A percentile compares a stretch with the other conserved stretches of the same genome.
Evolutionary conservation across 2,888 invertebrate species (phyloP).

Genomic region (Schizaphis graminum): DNA sequence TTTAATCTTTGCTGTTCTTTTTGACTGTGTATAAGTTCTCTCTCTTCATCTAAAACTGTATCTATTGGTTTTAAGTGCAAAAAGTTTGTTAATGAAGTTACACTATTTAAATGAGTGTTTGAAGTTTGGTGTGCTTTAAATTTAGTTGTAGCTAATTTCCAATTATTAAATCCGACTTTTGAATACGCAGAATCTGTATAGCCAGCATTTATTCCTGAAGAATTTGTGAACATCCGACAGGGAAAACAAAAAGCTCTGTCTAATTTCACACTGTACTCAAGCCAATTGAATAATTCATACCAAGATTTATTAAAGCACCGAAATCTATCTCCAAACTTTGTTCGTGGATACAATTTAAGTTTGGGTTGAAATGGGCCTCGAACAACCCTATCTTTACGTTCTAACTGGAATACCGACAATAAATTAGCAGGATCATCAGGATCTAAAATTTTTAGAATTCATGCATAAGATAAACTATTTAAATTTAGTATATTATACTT

Average conservation of each 20-base stretch:
- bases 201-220: constrained; percentile 2
- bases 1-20: no score
- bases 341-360: constrained; percentile 16
- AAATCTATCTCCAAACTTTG: not conserved
- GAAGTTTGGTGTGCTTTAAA: not conserved
- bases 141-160: constrained; percentile 13
- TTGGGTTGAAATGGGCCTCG: constrained; percentile 32
- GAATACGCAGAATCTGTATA: not conserved
- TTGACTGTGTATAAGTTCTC: no score
- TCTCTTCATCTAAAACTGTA: no score
- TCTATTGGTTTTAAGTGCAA: no score
- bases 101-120: constrained; percentile 3
- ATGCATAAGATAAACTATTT: no score
- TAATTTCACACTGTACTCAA: constrained; percentile 30
- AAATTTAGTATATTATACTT: no score
- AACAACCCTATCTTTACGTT: not conserved
- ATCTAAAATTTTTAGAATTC: no score
- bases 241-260: constrained; percentile 35
- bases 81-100: not conserved
- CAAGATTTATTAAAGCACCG: constrained; percentile 22
- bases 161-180: constrained; percentile 10
- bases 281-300: constrained; percentile 16
- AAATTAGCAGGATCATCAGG: no score
- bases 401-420: not conserved
- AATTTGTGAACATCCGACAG: not conserved